Conservation (phyloP, 2,797 vertebrate species). For the Rachycentron canadum region DNA sequence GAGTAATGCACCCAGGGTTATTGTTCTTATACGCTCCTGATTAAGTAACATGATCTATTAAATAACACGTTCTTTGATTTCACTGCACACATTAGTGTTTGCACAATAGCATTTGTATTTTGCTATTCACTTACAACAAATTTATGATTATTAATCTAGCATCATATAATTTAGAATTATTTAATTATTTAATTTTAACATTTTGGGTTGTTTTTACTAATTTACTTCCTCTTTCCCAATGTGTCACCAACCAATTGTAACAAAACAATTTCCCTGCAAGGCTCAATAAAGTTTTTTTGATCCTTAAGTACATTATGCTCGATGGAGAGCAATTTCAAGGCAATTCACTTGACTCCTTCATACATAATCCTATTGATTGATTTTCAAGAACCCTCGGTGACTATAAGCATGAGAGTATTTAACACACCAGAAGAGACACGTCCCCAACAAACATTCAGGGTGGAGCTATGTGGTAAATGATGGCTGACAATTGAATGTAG, state of each 20-base stretch:
- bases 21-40: conserved; percentile 7
- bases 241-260: background rate
- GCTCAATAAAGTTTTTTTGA: conserved; percentile 4
- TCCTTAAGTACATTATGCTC: conserved; percentile 9
- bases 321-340: conserved; percentile 27
- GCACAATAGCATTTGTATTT: background rate
- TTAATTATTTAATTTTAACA: background rate
- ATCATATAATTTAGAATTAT: background rate
- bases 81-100: background rate
- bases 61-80: too few relatives aligned
- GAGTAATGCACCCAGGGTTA: conserved; percentile 13
- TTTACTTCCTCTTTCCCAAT: background rate
- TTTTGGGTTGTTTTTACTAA: background rate
- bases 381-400: conserved; percentile 32
- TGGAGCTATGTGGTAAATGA: conserved; percentile 51
- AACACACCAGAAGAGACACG: conserved; percentile 35
- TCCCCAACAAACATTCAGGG: conserved; percentile 19
- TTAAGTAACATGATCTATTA: conserved; percentile 36
- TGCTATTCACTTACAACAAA: background rate
- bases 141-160: background rate
- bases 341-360: conserved; percentile 32
- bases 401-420: conserved; percentile 29
- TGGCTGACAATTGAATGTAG: conserved; percentile 53
- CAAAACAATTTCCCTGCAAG: background rate
- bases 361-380: conserved; percentile 38